These are phyloP conservation scores for Microcebus lehilahytsara DNA, from an alignment of 2,113 vertebrate genomes.

Conservation along the genomic window DNA sequence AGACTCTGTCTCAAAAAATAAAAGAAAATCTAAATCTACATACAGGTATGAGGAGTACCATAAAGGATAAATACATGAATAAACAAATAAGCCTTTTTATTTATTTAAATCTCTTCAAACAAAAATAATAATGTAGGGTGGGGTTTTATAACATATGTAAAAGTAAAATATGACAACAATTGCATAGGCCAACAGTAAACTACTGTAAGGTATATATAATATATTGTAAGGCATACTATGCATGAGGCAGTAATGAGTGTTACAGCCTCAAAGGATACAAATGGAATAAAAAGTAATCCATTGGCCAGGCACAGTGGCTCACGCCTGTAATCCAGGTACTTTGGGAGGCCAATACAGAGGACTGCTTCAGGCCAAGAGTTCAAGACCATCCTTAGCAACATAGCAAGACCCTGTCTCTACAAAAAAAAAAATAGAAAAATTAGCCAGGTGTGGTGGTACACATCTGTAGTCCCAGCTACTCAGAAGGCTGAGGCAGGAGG, in stretches of 20 bases:
- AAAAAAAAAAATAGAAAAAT: not conserved
- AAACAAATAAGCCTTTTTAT: not conserved
- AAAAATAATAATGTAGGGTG: not conserved
- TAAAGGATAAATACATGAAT: not conserved
- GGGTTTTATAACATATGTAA: not conserved
- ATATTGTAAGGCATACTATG: not conserved
- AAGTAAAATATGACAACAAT: not conserved
- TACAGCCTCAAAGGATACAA: not conserved
- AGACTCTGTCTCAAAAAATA: no score
- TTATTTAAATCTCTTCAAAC: not conserved
- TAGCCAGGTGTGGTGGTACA: not conserved
- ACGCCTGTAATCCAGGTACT: not conserved
- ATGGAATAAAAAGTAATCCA: not conserved
- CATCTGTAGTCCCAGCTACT: not conserved
- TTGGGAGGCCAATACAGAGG: not conserved
- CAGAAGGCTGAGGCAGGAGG: not conserved
- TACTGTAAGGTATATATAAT: not conserved
- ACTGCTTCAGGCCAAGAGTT: not conserved
- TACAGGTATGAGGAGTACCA: not conserved
- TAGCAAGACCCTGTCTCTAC: not conserved
- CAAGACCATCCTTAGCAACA: not conserved
- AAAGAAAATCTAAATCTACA: not conserved
- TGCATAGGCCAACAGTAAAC: not conserved
- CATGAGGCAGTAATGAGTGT: not conserved
- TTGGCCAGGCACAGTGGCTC: not conserved